Percentiles rank a stretch among this genome's conserved stretches.
These are phyloP conservation scores for Netelia virgata DNA, from an alignment of 2,888 invertebrate species.

Conservation along the genomic window DNA sequence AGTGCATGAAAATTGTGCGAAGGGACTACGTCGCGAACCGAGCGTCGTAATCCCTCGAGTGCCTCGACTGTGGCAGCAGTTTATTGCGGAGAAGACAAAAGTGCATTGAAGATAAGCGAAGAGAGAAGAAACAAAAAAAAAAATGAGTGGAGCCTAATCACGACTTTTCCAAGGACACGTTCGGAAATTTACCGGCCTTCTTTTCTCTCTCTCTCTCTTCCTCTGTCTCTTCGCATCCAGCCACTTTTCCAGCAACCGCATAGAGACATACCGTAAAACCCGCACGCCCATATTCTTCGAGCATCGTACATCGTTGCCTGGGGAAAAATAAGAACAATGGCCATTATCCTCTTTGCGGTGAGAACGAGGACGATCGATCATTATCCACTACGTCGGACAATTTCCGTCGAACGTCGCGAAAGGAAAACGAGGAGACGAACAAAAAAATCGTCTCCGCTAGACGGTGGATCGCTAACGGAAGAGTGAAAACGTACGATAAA, in stretches of 20 bases:
- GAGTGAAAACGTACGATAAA: background rate
- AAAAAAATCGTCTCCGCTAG: slow-evolving; percentile 10
- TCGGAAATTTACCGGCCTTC: slow-evolving; percentile 5
- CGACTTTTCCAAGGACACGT: slow-evolving; percentile 3
- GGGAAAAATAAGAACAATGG: slow-evolving; percentile 32
- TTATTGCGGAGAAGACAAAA: background rate
- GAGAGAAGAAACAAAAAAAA: background rate
- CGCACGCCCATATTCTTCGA: background rate
- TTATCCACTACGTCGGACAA: slow-evolving; percentile 39
- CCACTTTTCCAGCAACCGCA: background rate
- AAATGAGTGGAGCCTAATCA: background rate
- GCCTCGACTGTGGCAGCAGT: background rate
- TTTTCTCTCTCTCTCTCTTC: background rate
- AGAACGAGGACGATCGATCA: slow-evolving; percentile 52
- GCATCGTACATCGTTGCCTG: background rate
- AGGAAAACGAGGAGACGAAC: background rate
- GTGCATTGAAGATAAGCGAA: background rate
- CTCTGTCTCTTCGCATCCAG: background rate
- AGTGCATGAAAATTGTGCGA: background rate
- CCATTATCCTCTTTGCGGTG: slow-evolving; percentile 38
- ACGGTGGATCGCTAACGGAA: background rate
- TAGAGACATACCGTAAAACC: background rate
- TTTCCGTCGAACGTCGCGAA: slow-evolving; percentile 34
- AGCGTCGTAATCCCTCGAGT: background rate
- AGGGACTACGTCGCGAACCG: background rate